Percentiles rank a stretch among this genome's conserved stretches.
Evolutionary conservation across 2,113 vertebrate genomes (phyloP).

Genomic region (Hyperopisus bebe): DNA sequence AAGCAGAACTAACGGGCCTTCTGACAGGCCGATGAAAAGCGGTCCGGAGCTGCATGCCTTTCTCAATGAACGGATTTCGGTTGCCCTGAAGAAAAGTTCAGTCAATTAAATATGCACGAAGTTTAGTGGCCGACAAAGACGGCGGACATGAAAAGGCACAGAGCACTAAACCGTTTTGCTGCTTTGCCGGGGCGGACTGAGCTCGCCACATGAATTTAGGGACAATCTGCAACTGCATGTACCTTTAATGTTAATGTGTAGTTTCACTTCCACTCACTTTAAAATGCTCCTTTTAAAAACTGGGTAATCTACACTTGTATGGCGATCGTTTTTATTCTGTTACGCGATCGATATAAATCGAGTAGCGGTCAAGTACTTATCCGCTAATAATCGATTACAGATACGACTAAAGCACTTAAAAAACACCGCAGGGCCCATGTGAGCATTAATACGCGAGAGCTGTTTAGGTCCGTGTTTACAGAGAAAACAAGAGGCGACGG

Average conservation of each 20-base stretch:
- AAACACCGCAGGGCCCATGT: background rate
- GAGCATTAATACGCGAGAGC: slow-evolving; percentile 21
- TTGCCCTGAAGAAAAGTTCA: slow-evolving; percentile 28
- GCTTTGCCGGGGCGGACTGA: background rate
- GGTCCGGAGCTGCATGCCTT: slow-evolving; percentile 28
- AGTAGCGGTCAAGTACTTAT: background rate
- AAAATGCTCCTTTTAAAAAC: background rate
- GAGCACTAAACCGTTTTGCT: background rate
- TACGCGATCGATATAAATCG: background rate
- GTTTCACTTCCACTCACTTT: background rate
- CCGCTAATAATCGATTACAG: background rate
- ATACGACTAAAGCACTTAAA: background rate
- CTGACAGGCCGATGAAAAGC: slow-evolving; percentile 33
- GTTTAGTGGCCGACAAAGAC: slow-evolving; percentile 31
- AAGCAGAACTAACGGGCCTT: slow-evolving; percentile 33
- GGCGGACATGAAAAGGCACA: slow-evolving; percentile 30
- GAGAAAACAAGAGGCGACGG: slow-evolving; percentile 28
- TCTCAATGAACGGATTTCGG: slow-evolving; percentile 40
- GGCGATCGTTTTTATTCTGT: background rate
- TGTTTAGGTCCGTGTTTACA: slow-evolving; percentile 27
- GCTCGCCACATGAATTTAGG: background rate
- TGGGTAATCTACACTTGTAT: background rate
- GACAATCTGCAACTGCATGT: background rate
- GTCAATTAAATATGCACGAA: slow-evolving; percentile 41
- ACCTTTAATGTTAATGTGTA: background rate